These are phyloP conservation scores for Scomber japonicus DNA, from an alignment of 2,113 vertebrate genomes.

Conservation along the genomic window DNA sequence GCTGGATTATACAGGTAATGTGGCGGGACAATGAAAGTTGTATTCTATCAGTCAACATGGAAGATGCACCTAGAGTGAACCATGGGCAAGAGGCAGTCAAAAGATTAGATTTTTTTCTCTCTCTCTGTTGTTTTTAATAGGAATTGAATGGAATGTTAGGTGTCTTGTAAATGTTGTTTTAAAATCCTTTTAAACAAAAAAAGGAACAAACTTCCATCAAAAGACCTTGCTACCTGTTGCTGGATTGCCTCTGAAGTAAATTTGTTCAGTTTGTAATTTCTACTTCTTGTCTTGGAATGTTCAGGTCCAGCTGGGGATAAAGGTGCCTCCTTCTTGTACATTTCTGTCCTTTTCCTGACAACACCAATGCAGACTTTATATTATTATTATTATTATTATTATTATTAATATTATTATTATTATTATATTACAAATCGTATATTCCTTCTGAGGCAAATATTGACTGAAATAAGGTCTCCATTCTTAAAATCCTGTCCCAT, in stretches of 20 bases:
- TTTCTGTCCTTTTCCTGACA: slow-evolving; percentile 90
- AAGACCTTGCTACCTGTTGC: slow-evolving; percentile 88
- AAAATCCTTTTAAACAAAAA: slow-evolving; percentile 91
- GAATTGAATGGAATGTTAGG: slow-evolving; percentile 92
- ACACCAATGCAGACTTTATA: slow-evolving; percentile 91
- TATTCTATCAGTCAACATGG: slow-evolving; percentile 80
- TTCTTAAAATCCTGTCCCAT: slow-evolving; percentile 93
- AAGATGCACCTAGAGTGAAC: slow-evolving; percentile 55
- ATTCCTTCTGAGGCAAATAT: slow-evolving; percentile 90
- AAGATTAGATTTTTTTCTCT: slow-evolving; percentile 86
- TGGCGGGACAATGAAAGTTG: slow-evolving; percentile 85
- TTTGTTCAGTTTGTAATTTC: slow-evolving; percentile 89
- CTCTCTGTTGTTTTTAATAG: slow-evolving; percentile 92
- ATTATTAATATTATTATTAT: slow-evolving; percentile 72
- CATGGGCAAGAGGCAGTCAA: slow-evolving; percentile 72
- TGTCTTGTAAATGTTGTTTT: slow-evolving; percentile 99
- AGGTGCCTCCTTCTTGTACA: slow-evolving; percentile 95
- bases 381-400: slow-evolving; percentile 77
- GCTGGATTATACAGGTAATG: slow-evolving; percentile 58
- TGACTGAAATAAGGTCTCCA: slow-evolving; percentile 91
- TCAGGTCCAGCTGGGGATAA: slow-evolving; percentile 90
- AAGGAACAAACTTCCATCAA: slow-evolving; percentile 75
- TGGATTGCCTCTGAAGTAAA: slow-evolving; percentile 91
- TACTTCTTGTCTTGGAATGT: slow-evolving; percentile 90
- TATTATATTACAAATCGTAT: slow-evolving; percentile 81